These are phyloP conservation scores for Gymnogyps californianus DNA, from an alignment of 2,113 vertebrate genomes.

Conservation along the genomic window DNA sequence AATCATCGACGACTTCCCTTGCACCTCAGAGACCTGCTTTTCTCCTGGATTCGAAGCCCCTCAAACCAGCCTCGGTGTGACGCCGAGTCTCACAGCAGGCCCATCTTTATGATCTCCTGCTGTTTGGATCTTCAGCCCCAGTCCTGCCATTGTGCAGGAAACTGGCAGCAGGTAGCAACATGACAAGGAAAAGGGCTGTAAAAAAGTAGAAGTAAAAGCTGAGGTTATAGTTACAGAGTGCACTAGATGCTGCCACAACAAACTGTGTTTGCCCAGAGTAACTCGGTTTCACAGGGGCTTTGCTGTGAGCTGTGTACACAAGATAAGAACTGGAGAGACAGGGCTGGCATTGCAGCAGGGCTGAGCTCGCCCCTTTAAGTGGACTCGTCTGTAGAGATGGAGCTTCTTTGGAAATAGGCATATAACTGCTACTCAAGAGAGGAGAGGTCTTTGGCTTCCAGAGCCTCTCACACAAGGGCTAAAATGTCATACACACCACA, in stretches of 20 bases:
- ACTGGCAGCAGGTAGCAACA: background rate
- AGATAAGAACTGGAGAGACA: background rate
- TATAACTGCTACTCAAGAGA: background rate
- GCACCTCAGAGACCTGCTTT: background rate
- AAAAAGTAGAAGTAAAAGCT: background rate
- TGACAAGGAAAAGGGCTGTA: background rate
- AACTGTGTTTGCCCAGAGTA: background rate
- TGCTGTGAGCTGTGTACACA: background rate
- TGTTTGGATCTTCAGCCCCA: background rate
- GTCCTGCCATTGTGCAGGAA: background rate
- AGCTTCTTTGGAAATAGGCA: background rate
- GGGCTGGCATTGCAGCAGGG: background rate
- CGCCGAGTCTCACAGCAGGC: background rate
- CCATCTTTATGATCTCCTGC: background rate
- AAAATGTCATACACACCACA: too few species aligned
- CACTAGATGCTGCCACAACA: background rate
- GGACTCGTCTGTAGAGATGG: accelerated
- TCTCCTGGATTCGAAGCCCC: background rate
- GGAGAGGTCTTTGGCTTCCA: background rate
- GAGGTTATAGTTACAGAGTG: background rate
- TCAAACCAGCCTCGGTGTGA: background rate
- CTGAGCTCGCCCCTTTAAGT: background rate
- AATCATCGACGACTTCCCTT: accelerated
- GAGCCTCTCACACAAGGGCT: background rate
- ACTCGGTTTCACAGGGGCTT: background rate